Conservation (phyloP, 2,797 vertebrate species). For the Typhlichthys subterraneus region DNA sequence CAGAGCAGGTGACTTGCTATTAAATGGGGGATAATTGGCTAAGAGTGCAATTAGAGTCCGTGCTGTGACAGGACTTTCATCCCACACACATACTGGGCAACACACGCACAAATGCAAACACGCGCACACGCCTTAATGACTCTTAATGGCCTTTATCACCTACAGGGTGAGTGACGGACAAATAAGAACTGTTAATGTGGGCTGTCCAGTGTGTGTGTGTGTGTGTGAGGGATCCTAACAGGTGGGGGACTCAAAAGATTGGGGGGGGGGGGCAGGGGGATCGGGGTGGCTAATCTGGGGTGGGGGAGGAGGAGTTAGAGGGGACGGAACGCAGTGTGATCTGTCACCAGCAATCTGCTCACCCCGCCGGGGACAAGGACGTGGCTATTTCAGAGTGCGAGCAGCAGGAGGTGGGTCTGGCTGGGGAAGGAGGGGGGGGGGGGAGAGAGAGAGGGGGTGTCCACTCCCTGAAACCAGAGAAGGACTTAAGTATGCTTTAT, state of each 20-base stretch:
- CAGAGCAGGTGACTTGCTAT: constrained; percentile 97
- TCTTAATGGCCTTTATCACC: constrained; percentile 96
- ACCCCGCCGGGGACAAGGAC: constrained; percentile 77
- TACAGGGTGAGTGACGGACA: constrained; percentile 73
- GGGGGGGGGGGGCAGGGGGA: constrained; percentile 59
- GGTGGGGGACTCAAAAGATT: constrained; percentile 75
- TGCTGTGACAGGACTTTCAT: constrained; percentile 96
- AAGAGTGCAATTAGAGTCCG: constrained; percentile 96
- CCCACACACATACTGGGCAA: constrained; percentile 65
- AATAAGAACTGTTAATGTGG: constrained; percentile 60
- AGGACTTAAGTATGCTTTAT: constrained; percentile 79
- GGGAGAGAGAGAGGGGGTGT: constrained; percentile 19
- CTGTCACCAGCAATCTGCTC: constrained; percentile 84
- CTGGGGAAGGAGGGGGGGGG: constrained; percentile 6
- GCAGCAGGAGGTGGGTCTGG: constrained; percentile 53
- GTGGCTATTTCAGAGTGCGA: constrained; percentile 81
- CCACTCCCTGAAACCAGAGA: constrained; percentile 82
- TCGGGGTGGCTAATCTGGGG: constrained; percentile 81
- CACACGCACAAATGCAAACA: constrained; percentile 74
- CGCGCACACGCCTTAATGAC: constrained; percentile 90
- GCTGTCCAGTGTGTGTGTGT: constrained; percentile 36
- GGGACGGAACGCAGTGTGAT: constrained; percentile 79
- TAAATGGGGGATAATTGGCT: constrained; percentile 96
- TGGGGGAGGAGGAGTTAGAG: constrained; percentile 69
- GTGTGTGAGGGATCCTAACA: constrained; percentile 80